Conservation (phyloP, 1,140 invertebrate species). For the Drosophila sp. region DNA sequence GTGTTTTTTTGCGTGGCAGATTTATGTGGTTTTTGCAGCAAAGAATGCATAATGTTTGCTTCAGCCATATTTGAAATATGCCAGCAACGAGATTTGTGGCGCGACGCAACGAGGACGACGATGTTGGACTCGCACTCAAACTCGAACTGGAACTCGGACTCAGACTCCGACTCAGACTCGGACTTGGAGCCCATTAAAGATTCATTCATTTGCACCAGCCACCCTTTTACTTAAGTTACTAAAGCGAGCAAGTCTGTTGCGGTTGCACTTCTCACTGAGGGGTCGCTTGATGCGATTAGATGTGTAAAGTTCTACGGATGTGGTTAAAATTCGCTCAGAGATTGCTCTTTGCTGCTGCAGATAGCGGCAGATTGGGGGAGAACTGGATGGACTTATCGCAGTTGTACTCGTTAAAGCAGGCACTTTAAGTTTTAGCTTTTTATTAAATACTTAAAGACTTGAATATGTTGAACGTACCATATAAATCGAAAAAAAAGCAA, state of each 20-base stretch:
- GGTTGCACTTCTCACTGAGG: conserved; percentile 51
- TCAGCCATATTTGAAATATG: conserved; percentile 64
- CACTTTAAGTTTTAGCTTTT: conserved; percentile 23
- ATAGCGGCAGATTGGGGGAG: neutral
- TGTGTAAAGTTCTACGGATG: conserved; percentile 42
- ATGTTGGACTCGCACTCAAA: conserved; percentile 18
- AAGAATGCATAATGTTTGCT: conserved; percentile 78
- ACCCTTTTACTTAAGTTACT: conserved; percentile 41
- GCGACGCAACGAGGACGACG: conserved; percentile 37
- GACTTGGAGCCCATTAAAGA: conserved; percentile 73
- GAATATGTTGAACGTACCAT: neutral
- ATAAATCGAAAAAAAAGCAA: conserved; percentile 13
- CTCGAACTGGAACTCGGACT: too few relatives aligned
- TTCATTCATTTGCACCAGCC: conserved; percentile 69
- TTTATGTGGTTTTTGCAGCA: conserved; percentile 81
- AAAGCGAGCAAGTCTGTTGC: conserved; percentile 23
- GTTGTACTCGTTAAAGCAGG: neutral
- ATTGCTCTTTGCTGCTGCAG: conserved; percentile 7
- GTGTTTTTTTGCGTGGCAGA: conserved; percentile 62
- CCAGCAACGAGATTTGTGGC: conserved; percentile 69
- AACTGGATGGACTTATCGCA: neutral
- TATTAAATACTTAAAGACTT: conserved; percentile 12
- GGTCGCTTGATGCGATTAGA: conserved; percentile 28
- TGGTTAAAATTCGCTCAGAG: conserved; percentile 22
- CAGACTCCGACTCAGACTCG: too few relatives aligned